Percentiles rank a stretch among this genome's conserved stretches.
phyloP scores from a whole-genome alignment of 1,140 invertebrate genomes.

The Drosophila dunni region DNA sequence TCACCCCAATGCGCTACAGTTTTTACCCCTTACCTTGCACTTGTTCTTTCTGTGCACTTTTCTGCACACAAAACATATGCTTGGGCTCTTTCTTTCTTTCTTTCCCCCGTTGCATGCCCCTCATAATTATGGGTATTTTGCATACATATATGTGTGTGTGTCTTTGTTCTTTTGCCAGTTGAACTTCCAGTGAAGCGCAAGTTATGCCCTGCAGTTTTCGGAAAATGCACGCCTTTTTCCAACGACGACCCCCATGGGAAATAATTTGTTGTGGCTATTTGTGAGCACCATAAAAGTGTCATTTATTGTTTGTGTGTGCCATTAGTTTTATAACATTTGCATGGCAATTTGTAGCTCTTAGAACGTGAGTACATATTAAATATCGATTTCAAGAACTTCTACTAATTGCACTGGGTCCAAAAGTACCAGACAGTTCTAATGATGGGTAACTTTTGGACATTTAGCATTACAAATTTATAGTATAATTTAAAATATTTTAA shows the following conservation, averaged over 20 bases:
- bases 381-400: not conserved
- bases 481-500: no score
- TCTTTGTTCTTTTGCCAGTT: conserved; percentile 23
- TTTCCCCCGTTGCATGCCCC: conserved; percentile 40
- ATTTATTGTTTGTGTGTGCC: conserved; percentile 32
- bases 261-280: conserved; percentile 54
- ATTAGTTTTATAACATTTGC: conserved; percentile 50
- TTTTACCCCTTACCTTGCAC: conserved; percentile 3
- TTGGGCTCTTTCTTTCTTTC: conserved; percentile 27
- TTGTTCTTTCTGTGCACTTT: not conserved
- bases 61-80: conserved; percentile 46
- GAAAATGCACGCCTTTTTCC: not conserved
- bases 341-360: conserved; percentile 13
- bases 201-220: conserved; percentile 43
- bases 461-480: no score
- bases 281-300: conserved; percentile 39
- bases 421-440: not conserved
- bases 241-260: conserved; percentile 26
- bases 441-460: not conserved
- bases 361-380: not conserved
- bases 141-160: not conserved
- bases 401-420: not conserved
- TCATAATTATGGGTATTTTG: conserved; percentile 51
- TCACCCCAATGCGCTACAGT: conserved; percentile 35
- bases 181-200: conserved; percentile 38